A percentile compares a stretch with the other conserved stretches of the same genome.
Conservation (phyloP, 1,140 invertebrate genomes). For the Drosophila nannoptera region DNA sequence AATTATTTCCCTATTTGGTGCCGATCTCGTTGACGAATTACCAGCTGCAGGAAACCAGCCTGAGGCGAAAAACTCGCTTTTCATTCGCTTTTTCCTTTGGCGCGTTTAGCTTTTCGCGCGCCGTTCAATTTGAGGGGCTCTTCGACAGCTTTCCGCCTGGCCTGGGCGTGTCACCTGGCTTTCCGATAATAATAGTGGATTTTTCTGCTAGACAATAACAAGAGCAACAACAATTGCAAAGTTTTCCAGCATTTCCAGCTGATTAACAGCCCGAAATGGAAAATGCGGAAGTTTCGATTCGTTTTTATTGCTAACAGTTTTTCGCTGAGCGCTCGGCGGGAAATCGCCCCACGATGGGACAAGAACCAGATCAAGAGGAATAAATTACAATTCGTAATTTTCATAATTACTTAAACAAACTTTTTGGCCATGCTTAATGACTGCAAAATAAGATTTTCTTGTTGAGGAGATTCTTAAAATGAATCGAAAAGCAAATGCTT, state of each 20-base stretch:
- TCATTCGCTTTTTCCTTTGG: background rate
- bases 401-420: no score
- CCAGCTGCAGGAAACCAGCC: slow-evolving; percentile 18
- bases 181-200: slow-evolving; percentile 7
- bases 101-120: background rate
- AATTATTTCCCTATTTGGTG: slow-evolving; percentile 65
- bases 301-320: slow-evolving; percentile 1
- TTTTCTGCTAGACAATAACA: background rate
- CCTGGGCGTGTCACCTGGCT: slow-evolving; percentile 6
- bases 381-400: no score
- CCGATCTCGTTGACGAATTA: slow-evolving; percentile 14
- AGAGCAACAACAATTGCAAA: slow-evolving; percentile 4
- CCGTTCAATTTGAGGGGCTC: background rate
- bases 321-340: background rate
- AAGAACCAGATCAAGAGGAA: no score
- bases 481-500: no score
- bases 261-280: background rate
- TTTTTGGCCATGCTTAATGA: no score
- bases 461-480: no score
- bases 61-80: background rate
- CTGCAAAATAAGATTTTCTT: no score
- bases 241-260: slow-evolving; percentile 3
- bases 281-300: background rate
- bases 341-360: no score
- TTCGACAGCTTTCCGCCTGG: background rate